These are phyloP conservation scores for Hippocampus guttulatus DNA, from an alignment of 2,113 vertebrate species.

Conservation along the genomic window DNA sequence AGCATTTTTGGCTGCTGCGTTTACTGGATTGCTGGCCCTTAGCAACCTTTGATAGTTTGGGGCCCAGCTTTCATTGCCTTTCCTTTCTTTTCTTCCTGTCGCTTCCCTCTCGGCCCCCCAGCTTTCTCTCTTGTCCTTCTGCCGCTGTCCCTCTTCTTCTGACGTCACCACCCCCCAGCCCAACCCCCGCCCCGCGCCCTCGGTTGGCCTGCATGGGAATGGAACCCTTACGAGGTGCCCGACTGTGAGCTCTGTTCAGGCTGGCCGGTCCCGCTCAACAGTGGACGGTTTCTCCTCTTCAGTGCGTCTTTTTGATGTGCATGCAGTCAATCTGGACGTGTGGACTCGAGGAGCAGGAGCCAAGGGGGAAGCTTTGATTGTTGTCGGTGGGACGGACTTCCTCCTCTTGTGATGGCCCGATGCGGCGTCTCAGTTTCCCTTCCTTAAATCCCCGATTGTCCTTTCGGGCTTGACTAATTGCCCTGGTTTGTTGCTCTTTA, in stretches of 20 bases:
- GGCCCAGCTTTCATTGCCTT: constrained; percentile 57
- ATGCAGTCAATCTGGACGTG: constrained; percentile 50
- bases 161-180: constrained; percentile 40
- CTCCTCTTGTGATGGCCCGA: constrained; percentile 55
- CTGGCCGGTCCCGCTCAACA: constrained; percentile 31
- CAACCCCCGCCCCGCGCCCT: constrained; percentile 13
- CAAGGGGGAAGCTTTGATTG: constrained; percentile 54
- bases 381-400: constrained; percentile 64
- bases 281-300: constrained; percentile 50
- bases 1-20: constrained; percentile 24
- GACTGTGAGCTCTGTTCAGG: constrained; percentile 59
- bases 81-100: constrained; percentile 42
- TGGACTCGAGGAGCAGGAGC: constrained; percentile 50
- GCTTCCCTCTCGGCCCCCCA: constrained; percentile 49
- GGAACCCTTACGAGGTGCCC: constrained; percentile 55
- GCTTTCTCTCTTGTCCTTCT: constrained; percentile 47
- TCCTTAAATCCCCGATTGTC: constrained; percentile 71
- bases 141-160: constrained; percentile 56
- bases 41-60: constrained; percentile 76
- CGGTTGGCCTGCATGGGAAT: constrained; percentile 65
- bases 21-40: constrained; percentile 71
- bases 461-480: constrained; percentile 78
- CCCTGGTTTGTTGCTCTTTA: constrained; percentile 77
- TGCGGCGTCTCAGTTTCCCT: constrained; percentile 57
- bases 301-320: constrained; percentile 67